Evolutionary conservation across 2,888 invertebrate species (phyloP).

Genomic region (Ligdia adustata): DNA sequence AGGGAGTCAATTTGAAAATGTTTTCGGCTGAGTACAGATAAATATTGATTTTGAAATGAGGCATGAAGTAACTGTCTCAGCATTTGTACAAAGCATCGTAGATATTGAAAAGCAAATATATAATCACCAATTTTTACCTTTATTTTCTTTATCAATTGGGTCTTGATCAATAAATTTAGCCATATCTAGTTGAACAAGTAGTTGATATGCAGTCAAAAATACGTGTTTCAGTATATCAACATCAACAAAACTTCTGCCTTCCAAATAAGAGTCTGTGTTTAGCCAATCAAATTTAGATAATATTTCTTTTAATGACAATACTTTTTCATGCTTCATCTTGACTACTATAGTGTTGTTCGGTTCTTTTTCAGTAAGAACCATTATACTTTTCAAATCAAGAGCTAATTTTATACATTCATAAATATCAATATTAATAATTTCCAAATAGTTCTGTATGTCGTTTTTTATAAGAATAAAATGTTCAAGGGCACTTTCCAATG

Average conservation of each 20-base stretch:
- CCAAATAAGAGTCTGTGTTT: constrained; percentile 44
- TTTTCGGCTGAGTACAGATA: no score
- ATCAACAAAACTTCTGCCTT: constrained; percentile 43
- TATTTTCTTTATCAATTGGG: constrained; percentile 19
- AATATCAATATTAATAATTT: constrained; percentile 41
- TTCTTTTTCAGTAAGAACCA: constrained; percentile 26
- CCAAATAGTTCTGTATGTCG: constrained; percentile 38
- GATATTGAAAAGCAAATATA: constrained; percentile 27
- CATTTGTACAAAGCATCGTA: constrained; percentile 44
- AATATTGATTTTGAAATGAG: not conserved
- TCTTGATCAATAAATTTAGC: constrained; percentile 14
- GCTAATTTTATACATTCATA: constrained; percentile 45
- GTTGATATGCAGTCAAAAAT: constrained; percentile 50
- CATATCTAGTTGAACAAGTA: constrained; percentile 47
- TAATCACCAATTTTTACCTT: constrained; percentile 34
- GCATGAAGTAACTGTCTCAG: not conserved
- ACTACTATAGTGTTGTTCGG: constrained; percentile 24
- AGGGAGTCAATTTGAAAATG: no score
- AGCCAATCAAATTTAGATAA: constrained; percentile 55
- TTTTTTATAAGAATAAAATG: constrained; percentile 48
- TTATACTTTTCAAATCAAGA: constrained; percentile 42
- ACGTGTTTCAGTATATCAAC: constrained; percentile 45
- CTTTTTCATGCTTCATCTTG: constrained; percentile 42
- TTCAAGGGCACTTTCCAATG: constrained; percentile 51
- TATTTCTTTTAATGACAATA: constrained; percentile 37